Conservation (phyloP, 2,797 vertebrate species). For the Glossophaga mutica region DNA sequence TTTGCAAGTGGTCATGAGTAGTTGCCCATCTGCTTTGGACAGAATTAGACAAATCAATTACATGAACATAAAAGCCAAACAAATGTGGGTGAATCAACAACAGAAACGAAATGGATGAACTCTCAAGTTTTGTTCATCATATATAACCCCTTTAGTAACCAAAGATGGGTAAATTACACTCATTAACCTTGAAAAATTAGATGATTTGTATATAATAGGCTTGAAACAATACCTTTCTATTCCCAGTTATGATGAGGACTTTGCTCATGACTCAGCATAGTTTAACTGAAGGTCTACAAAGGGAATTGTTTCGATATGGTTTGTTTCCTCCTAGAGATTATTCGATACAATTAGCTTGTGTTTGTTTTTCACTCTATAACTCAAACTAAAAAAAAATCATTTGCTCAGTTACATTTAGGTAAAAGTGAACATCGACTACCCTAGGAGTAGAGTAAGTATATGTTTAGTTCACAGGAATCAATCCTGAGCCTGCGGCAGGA, state of each 20-base stretch:
- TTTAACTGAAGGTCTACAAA: slow-evolving; percentile 71
- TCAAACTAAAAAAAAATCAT: neutral
- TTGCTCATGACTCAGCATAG: slow-evolving; percentile 74
- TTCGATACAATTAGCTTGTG: slow-evolving; percentile 52
- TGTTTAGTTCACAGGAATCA: neutral
- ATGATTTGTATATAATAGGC: slow-evolving; percentile 91
- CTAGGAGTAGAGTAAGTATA: neutral
- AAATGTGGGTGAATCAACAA: slow-evolving; percentile 84
- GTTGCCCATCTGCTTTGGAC: slow-evolving; percentile 86
- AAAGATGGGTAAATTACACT: slow-evolving; percentile 92
- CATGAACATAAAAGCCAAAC: slow-evolving; percentile 83
- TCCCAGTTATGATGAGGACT: slow-evolving; percentile 79
- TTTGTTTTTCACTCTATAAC: slow-evolving; percentile 34
- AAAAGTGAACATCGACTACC: neutral
- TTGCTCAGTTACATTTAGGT: neutral
- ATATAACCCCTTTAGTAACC: slow-evolving; percentile 90
- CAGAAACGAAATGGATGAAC: slow-evolving; percentile 86
- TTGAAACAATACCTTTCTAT: slow-evolving; percentile 87
- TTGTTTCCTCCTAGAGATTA: slow-evolving; percentile 60
- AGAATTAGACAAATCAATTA: slow-evolving; percentile 89
- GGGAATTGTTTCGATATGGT: slow-evolving; percentile 62
- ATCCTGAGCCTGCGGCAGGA: neutral
- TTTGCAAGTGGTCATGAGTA: slow-evolving; percentile 81
- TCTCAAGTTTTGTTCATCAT: slow-evolving; percentile 86
- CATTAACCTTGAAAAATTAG: slow-evolving; percentile 94